These are phyloP conservation scores for Baryphthengus martii DNA, from an alignment of 2,113 vertebrate genomes.

Conservation along the genomic window DNA sequence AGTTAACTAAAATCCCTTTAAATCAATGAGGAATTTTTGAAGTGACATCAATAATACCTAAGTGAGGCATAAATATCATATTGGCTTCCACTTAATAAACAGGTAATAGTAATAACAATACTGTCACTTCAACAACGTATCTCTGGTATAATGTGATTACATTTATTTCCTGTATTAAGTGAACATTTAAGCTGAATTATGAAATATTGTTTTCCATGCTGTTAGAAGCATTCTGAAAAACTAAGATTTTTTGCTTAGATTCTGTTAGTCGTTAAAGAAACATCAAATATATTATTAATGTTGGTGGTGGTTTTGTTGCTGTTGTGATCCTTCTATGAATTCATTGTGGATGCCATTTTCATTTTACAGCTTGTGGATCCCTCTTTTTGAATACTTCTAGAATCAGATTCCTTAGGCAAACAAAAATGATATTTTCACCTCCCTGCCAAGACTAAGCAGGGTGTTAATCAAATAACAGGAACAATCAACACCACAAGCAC, in stretches of 20 bases:
- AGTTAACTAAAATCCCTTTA: neutral
- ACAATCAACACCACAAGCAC: rapidly evolving
- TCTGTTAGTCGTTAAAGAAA: neutral
- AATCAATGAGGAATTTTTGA: neutral
- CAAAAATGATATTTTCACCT: neutral
- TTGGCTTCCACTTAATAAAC: neutral
- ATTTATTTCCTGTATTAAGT: neutral
- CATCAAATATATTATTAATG: neutral
- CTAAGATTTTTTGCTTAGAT: neutral
- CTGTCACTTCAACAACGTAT: neutral
- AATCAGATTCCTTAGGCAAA: neutral
- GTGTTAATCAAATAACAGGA: neutral
- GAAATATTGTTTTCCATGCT: neutral
- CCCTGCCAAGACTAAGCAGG: neutral
- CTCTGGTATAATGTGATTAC: neutral
- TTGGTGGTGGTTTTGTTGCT: neutral
- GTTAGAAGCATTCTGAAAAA: neutral
- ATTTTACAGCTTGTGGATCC: neutral
- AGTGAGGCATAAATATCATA: neutral
- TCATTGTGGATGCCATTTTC: neutral
- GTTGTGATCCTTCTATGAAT: neutral
- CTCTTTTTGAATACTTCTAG: neutral
- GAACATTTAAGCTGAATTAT: neutral
- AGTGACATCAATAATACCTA: neutral
- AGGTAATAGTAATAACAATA: neutral